A percentile compares a stretch with the other conserved stretches of the same genome.
Evolutionary conservation across 2,888 invertebrate genomes (phyloP).

Genomic region (Sinopyrophorus schimmeli): DNA sequence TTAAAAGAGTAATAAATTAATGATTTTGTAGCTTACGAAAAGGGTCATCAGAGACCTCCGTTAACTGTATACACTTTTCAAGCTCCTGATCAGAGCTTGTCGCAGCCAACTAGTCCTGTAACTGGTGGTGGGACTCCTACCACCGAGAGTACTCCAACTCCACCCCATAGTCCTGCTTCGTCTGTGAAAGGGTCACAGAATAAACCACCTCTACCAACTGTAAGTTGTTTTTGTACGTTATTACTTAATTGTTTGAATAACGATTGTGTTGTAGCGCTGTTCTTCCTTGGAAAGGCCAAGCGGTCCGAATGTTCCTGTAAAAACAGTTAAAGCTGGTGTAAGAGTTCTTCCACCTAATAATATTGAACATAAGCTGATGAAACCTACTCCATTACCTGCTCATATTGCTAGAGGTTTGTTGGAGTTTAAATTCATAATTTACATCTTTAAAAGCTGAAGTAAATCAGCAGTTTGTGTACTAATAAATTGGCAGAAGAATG

Average conservation of each 20-base stretch:
- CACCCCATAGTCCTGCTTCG: constrained; percentile 54
- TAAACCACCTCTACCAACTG: constrained; percentile 73
- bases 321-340: constrained; percentile 54
- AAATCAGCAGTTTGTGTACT: neutral
- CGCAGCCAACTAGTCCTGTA: constrained; percentile 59
- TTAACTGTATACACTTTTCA: constrained; percentile 87
- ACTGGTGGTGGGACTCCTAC: constrained; percentile 33
- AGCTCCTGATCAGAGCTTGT: constrained; percentile 68
- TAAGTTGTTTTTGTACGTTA: constrained; percentile 51
- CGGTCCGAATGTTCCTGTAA: constrained; percentile 61
- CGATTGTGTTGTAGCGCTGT: constrained; percentile 62
- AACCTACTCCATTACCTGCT: constrained; percentile 73
- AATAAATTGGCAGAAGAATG: too few relatives aligned
- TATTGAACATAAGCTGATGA: constrained; percentile 59
- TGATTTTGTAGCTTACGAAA: constrained; percentile 71
- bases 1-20: neutral
- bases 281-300: constrained; percentile 83
- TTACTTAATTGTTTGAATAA: constrained; percentile 12
- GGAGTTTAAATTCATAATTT: too few relatives aligned
- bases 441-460: too few relatives aligned
- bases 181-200: constrained; percentile 46
- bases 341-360: constrained; percentile 55
- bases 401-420: constrained; percentile 74
- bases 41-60: constrained; percentile 81
- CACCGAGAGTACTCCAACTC: constrained; percentile 37